Evolutionary conservation across 1,140 invertebrate species (phyloP), one percentile per base, ranked within the genome.

Genomic region (Drosophila repleta): DNA sequence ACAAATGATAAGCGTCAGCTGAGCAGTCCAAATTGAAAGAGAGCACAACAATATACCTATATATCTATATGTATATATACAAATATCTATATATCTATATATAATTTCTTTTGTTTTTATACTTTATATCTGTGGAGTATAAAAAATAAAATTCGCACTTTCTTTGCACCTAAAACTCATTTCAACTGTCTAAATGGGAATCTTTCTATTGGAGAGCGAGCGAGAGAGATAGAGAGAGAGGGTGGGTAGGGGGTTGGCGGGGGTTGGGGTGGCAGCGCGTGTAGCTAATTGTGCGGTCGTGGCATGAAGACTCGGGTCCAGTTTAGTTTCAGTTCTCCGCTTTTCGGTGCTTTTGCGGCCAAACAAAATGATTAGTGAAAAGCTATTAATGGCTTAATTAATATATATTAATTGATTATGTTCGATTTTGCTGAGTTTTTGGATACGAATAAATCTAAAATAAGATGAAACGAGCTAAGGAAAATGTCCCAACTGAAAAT

Each of bases 321-420:
- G 62, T 13, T 67, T 60, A 8, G 45, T 24, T 68, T 64, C 58
- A 24, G 18, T 52, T 74, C 29, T 79, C 45, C 45, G 4, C 6
- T 11, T 32, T 32, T 32, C 58, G 21, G 66, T 58, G 67, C 68
- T 67, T 76, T 83, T 72, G 46, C 29, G 69, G 62, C 57, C 81
- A 84, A 85, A 85, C 81, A 87, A 87, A 87, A 87, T 85, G 82
- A 87, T 85, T 87, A 87, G 81, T 81, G 82, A 78, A 78, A 78
- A 62, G 77, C 70, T 87, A 87, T 81, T 87, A 85, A 81, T 87
- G 65, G 79, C 72, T 85, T 64, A 41, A 76, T 80, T 77, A 85
- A 84, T 81, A 62, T 57, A 75, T 74, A 82, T 78, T 83, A 78
- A 81, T 82, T 81, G 79, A 82, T 77, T 77, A 70, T 57, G 68